phyloP scores from a whole-genome alignment of 1,140 invertebrate species.

The Drosophila varians region DNA sequence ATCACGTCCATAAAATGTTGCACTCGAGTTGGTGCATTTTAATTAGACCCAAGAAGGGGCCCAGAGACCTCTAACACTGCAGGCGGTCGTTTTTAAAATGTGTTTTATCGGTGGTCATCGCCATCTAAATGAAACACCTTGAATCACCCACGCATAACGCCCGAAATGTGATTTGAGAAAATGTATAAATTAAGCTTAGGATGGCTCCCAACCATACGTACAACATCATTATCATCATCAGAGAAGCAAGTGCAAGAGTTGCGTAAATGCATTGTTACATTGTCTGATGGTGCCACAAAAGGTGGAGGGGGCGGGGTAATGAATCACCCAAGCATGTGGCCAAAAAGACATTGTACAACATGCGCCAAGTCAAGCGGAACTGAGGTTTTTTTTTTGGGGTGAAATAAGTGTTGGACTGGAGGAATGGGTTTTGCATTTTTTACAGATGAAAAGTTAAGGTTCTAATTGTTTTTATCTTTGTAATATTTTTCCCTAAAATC shows the following conservation, averaged over 20 bases:
- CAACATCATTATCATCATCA: neutral
- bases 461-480: too few relatives aligned
- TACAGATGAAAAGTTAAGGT: too few relatives aligned
- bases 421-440: too few relatives aligned
- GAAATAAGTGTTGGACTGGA: neutral
- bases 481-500: neutral
- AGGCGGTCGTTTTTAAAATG: slow-evolving; percentile 28
- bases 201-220: neutral
- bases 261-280: slow-evolving; percentile 44
- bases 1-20: slow-evolving; percentile 65
- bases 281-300: neutral
- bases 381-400: neutral
- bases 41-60: slow-evolving; percentile 45
- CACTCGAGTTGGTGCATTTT: slow-evolving; percentile 64
- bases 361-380: neutral
- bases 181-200: slow-evolving; percentile 62
- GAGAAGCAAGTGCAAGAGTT: slow-evolving; percentile 20
- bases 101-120: slow-evolving; percentile 50
- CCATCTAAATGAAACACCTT: slow-evolving; percentile 42
- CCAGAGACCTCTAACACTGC: slow-evolving; percentile 10
- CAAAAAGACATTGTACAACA: slow-evolving; percentile 20
- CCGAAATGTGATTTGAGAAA: slow-evolving; percentile 49
- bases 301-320: slow-evolving; percentile 10
- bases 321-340: slow-evolving; percentile 56
- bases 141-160: slow-evolving; percentile 65